These are phyloP conservation scores for Masticophis lateralis DNA, from an alignment of 2,797 vertebrate species.

Conservation along the genomic window DNA sequence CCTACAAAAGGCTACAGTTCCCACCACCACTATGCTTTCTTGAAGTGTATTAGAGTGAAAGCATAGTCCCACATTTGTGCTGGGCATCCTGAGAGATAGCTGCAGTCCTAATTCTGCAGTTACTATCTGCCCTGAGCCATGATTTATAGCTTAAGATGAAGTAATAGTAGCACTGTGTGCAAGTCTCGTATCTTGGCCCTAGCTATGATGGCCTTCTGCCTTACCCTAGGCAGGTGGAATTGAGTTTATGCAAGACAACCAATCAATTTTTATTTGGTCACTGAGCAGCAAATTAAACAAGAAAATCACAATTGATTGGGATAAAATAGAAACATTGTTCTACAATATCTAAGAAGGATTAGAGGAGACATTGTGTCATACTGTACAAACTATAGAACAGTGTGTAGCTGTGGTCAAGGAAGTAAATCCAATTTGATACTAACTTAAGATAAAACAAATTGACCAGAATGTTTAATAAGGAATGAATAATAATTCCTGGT, in stretches of 20 bases:
- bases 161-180: not conserved
- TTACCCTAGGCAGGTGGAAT: not conserved
- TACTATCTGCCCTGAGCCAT: not conserved
- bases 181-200: not conserved
- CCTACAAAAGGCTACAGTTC: not conserved
- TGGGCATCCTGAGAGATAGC: not conserved
- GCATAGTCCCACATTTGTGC: not conserved
- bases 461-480: not conserved
- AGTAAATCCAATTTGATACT: not conserved
- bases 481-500: not conserved
- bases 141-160: not conserved
- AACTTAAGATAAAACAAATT: not conserved
- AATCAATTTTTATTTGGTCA: not conserved
- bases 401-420: not conserved
- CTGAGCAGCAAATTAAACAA: not conserved
- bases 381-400: not conserved
- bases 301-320: not conserved
- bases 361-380: not conserved
- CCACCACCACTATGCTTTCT: not conserved
- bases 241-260: not conserved
- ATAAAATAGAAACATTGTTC: not conserved
- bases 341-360: not conserved
- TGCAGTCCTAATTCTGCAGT: not conserved
- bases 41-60: not conserved
- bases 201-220: not conserved